Evolutionary conservation across 2,888 invertebrate genomes (phyloP), one percentile per base, ranked within the genome.

Genomic region (Hylaea fasciaria): DNA sequence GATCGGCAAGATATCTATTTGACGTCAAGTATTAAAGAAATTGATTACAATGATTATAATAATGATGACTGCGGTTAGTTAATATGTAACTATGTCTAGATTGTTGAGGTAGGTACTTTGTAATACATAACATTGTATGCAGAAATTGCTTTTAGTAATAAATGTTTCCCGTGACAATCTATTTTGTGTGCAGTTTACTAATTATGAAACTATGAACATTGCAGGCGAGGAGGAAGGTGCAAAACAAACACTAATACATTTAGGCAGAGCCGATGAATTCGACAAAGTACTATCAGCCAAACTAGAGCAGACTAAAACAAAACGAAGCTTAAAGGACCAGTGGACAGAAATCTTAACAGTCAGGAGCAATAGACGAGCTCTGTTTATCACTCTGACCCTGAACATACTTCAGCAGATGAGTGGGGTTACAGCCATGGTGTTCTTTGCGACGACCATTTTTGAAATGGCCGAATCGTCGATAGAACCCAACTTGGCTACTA

Each of bases 381-480:
- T 86, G 9, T 62, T 77, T 0, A 81, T 86, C 35, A 77, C 81
- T 0, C 13, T 78, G 1, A 60, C 65, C 1, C 62, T 83, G 16
- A 69, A 73, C 5, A 70, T 80, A 2, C 55, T 86, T 0, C 78
- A 81, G 35, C 80, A 82, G 51, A 48, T 77, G 46, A 85, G 85
- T 43, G 86, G 85, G 2, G 66, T 82, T 0, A 54, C 80, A 0
- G 77, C 71, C 8, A 71, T 84, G 0, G 32, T 71, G 0, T 77
- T 82, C n/a, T 85, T 78, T 51, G 74, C 72, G 0, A 82, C 83
- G 0, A 67, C 72, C 0, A 83, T 86, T 53, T 85, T 85, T 49
- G 72, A 81, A 0, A 16, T 79, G 22, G 83, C 85, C 12, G 76
- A 76, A 0, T 82, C 81, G 0, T 67, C 74, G 2, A 60, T 86